Conservation (phyloP, 53 echinoderm and acorn worm genomes). For the Actinopyga echinites region DNA sequence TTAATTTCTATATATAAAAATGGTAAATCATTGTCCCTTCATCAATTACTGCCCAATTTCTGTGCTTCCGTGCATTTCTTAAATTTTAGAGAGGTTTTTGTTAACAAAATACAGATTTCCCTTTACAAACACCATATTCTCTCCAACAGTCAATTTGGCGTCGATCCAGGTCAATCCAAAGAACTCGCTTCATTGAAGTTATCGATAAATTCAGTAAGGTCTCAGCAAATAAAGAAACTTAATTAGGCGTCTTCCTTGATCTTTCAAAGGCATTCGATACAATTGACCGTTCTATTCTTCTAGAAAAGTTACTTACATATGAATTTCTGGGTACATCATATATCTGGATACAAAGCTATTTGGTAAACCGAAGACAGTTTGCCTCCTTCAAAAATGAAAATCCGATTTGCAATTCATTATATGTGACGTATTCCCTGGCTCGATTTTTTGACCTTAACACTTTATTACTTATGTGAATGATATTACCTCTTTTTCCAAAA, state of each 20-base stretch:
- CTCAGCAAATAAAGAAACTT: no score
- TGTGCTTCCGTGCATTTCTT: neutral
- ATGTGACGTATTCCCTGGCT: neutral
- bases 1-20: neutral
- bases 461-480: no score
- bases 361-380: neutral
- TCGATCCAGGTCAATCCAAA: neutral
- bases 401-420: neutral
- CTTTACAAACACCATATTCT: neutral
- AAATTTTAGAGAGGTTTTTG: neutral
- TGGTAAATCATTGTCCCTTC: neutral
- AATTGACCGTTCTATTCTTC: neutral
- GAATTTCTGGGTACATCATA: neutral
- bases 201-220: neutral
- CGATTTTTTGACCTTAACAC: no score
- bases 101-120: neutral
- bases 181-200: neutral
- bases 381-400: neutral
- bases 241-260: neutral
- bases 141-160: neutral
- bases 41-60: neutral
- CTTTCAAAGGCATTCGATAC: conserved; percentile 9
- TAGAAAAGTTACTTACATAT: no score
- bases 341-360: neutral
- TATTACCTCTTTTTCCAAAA: no score